Percentiles rank a stretch among this genome's conserved stretches.
These are phyloP conservation scores for Cherax destructor DNA, from an alignment of 1,140 invertebrate genomes.

Conservation along the genomic window DNA sequence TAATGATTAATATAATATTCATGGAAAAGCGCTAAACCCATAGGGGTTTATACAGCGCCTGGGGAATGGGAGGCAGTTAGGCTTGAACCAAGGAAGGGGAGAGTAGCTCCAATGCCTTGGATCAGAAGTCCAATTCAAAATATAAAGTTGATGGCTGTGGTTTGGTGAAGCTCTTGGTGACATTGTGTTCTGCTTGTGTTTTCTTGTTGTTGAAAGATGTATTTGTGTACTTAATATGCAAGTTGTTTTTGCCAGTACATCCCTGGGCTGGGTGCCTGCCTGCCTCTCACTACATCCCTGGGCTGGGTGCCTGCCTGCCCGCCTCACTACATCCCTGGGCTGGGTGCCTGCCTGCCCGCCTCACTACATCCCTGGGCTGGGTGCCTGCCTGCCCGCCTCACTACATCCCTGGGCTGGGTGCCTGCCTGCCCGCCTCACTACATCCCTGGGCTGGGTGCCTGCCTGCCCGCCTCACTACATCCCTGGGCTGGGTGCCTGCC, in stretches of 20 bases:
- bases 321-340: slow-evolving; percentile 11
- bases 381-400: neutral
- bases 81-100: too few species aligned
- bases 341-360: neutral
- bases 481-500: neutral
- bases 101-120: too few species aligned
- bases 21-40: too few species aligned
- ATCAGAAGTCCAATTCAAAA: neutral
- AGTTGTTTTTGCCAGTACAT: slow-evolving; percentile 45
- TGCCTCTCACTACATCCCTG: slow-evolving; percentile 20
- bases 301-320: too few species aligned
- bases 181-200: slow-evolving; percentile 62
- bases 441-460: neutral
- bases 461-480: neutral
- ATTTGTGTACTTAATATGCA: slow-evolving; percentile 56
- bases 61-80: too few species aligned
- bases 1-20: too few species aligned
- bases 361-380: slow-evolving; percentile 4
- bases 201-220: slow-evolving; percentile 57
- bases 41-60: too few species aligned
- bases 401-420: neutral
- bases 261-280: neutral
- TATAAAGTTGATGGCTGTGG: slow-evolving; percentile 39
- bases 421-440: neutral
- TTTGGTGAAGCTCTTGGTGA: slow-evolving; percentile 60